These are phyloP conservation scores for Seira musarum DNA, from an alignment of 2,888 invertebrate genomes.

Conservation along the genomic window DNA sequence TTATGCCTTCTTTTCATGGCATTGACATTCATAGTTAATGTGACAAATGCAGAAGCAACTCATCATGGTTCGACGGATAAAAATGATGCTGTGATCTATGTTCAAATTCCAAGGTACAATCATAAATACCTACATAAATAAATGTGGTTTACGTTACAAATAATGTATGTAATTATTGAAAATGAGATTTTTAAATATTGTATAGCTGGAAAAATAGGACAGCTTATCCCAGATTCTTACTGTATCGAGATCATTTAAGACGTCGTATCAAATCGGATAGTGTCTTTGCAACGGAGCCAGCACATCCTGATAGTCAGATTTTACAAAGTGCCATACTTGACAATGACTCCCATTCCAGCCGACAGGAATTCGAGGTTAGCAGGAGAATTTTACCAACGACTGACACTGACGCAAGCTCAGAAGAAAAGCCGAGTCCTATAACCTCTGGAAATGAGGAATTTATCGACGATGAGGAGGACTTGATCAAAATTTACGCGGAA, in stretches of 20 bases:
- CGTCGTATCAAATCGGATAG: background rate
- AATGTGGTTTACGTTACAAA: background rate
- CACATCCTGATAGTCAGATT: conserved; percentile 12
- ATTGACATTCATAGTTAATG: no score
- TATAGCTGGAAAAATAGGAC: conserved; percentile 53
- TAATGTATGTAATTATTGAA: no score
- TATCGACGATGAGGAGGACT: background rate
- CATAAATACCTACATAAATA: background rate
- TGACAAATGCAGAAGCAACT: background rate
- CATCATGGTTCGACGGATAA: background rate
- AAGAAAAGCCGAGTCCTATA: background rate
- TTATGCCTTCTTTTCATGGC: no score
- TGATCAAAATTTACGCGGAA: no score
- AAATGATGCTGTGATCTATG: conserved; percentile 16
- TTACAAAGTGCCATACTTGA: background rate
- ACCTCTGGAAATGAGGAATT: background rate
- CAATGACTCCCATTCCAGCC: background rate
- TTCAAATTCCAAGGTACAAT: conserved; percentile 40
- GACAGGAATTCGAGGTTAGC: background rate
- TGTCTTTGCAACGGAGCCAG: background rate
- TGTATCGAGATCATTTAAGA: conserved; percentile 20
- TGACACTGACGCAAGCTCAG: background rate
- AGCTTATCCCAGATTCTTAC: conserved; percentile 34
- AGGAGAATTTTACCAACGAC: background rate
- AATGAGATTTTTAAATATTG: no score